These are phyloP conservation scores for Girardinus metallicus DNA, from an alignment of 2,797 vertebrate genomes.

Conservation along the genomic window DNA sequence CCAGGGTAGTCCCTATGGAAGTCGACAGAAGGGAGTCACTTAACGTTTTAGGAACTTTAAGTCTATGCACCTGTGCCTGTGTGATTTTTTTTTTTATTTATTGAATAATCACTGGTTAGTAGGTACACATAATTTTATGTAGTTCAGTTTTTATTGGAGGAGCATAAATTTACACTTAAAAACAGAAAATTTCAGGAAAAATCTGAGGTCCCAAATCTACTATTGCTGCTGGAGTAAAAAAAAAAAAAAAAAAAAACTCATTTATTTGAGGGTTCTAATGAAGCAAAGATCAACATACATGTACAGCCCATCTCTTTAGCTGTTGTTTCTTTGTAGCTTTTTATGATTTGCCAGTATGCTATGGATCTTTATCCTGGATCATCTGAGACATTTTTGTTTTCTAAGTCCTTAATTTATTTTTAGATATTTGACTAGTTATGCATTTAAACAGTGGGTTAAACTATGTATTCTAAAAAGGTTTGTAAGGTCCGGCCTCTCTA, in stretches of 20 bases:
- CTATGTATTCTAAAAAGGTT: neutral
- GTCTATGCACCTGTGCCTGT: neutral
- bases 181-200: neutral
- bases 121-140: neutral
- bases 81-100: neutral
- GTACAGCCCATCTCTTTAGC: neutral
- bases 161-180: neutral
- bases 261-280: neutral
- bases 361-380: neutral
- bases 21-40: neutral
- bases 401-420: neutral
- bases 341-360: neutral
- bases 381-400: neutral
- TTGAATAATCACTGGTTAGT: neutral
- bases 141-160: neutral
- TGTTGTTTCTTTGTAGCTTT: neutral
- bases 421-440: neutral
- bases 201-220: neutral
- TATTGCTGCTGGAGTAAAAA: neutral
- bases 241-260: too few species aligned
- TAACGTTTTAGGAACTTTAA: neutral
- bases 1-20: neutral
- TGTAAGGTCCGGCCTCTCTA: neutral
- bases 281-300: neutral
- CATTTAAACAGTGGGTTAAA: neutral